A percentile compares a stretch with the other conserved stretches of the same genome.
These are phyloP conservation scores for Microvelia longipes DNA, from an alignment of 1,140 invertebrate species.

Conservation along the genomic window DNA sequence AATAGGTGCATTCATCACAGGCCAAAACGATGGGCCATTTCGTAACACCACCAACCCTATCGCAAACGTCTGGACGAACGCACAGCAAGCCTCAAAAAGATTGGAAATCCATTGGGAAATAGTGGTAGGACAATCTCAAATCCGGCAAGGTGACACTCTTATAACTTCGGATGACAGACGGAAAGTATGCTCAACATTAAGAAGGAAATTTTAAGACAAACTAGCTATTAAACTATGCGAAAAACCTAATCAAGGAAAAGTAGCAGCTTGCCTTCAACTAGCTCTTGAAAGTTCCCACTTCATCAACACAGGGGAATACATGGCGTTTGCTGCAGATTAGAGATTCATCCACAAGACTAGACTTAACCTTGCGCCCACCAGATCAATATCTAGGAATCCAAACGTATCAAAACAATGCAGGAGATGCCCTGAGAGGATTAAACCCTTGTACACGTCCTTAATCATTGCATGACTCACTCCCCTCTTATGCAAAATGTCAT, in stretches of 20 bases:
- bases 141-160: not conserved
- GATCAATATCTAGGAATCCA: constrained; percentile 4
- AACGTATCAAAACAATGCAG: constrained; percentile 9
- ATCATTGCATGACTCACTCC: constrained; percentile 5
- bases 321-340: constrained; percentile 22
- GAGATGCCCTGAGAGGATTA: constrained; percentile 6
- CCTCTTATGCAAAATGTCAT: not conserved
- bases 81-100: not conserved
- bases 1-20: not conserved
- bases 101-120: not conserved
- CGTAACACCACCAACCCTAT: not conserved
- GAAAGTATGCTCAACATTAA: not conserved
- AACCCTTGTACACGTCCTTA: not conserved
- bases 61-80: constrained; percentile 2
- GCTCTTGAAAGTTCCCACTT: constrained; percentile 11
- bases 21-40: not conserved
- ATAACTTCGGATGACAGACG: not conserved
- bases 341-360: constrained; percentile 23
- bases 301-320: constrained; percentile 11
- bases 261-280: not conserved
- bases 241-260: constrained; percentile 13
- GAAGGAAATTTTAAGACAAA: not conserved
- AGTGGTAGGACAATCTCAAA: not conserved
- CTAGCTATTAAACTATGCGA: not conserved
- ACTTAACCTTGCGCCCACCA: constrained; percentile 15